A percentile compares a stretch with the other conserved stretches of the same genome.
phyloP scores from a whole-genome alignment of 2,888 invertebrate species.

The Kryphioiulus occultus region DNA sequence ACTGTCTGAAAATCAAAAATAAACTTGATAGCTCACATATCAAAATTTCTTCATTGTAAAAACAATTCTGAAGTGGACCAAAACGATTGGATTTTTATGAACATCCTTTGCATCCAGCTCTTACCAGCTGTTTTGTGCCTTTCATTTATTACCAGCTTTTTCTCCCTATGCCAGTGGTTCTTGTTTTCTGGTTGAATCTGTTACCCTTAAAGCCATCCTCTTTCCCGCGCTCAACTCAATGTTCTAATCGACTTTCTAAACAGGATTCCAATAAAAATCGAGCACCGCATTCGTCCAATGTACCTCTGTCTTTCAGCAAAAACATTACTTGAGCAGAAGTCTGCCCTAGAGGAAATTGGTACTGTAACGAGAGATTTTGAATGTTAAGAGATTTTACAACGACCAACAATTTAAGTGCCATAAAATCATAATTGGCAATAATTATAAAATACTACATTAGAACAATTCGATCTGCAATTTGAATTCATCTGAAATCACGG shows the following conservation, averaged over 20 bases:
- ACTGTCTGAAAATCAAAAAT: too few species aligned
- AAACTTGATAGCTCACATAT: too few species aligned
- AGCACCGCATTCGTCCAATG: background rate
- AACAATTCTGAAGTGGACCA: background rate
- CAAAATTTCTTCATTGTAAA: too few species aligned
- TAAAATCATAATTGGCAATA: too few species aligned
- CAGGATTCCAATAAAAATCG: background rate
- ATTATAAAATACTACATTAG: too few species aligned
- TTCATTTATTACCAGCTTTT: background rate
- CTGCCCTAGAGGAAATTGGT: background rate
- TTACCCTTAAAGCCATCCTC: background rate
- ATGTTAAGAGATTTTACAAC: background rate
- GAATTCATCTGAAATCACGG: too few species aligned
- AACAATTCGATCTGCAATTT: too few species aligned
- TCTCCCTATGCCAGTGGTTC: background rate
- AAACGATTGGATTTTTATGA: background rate
- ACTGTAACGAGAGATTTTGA: background rate
- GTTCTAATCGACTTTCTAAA: background rate
- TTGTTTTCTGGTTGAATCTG: background rate
- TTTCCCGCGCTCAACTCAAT: background rate
- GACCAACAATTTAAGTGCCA: too few species aligned
- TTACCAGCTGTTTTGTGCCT: background rate
- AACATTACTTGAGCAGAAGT: background rate
- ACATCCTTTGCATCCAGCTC: background rate
- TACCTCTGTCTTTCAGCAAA: background rate